Evolutionary conservation across 2,888 invertebrate species (phyloP), one percentile per base, ranked within the genome.

Genomic region (Boloria selene): DNA sequence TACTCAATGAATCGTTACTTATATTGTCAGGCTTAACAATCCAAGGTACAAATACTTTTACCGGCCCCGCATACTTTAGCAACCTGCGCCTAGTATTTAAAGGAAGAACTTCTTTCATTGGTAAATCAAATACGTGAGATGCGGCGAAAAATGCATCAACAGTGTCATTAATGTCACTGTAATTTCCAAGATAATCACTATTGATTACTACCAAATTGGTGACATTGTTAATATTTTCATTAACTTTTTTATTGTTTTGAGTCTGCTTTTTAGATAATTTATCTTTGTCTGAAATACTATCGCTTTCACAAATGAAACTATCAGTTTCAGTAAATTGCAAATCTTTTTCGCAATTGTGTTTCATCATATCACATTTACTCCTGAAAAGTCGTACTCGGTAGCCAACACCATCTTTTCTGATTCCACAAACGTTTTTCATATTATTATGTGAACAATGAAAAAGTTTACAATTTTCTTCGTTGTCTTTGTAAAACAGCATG

Each of bases 101-200:
- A 3, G 70, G 70, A 0, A 72, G 66, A 0, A 85, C 60, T 45
- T 85, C 80, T 61, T 70, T 73, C 14, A 90, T 63, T 0, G 88
- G 88, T 17, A 90, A 68, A 71, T 86, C 82, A 1, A 81, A 75
- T 3, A 82, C 71, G 65, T 89, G 90, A 0, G 90, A 90, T 0
- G 84, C 77, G 13, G 85, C 84, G 66, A 90, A 90, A 70, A 90
- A 91, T 31, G 82, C 80, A 2, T 82, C 79, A 10, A 89, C 79
- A 18, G 84, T 84, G 1, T 84, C 78, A 64, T 87, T 90, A 3
- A 86, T 73, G 60, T 86, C 77, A 13, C 64, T 60, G 16, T 64
- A 44, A 1, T 64, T 68, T 51, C 81, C 79, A 13, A 84, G 73
- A 71, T 80, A 75, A 2, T 80, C 73, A 13, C 77, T 80, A 47